Base-by-base conservation (phyloP, 2,888 invertebrate species). In the Amphipyra tragopoginis region DNA sequence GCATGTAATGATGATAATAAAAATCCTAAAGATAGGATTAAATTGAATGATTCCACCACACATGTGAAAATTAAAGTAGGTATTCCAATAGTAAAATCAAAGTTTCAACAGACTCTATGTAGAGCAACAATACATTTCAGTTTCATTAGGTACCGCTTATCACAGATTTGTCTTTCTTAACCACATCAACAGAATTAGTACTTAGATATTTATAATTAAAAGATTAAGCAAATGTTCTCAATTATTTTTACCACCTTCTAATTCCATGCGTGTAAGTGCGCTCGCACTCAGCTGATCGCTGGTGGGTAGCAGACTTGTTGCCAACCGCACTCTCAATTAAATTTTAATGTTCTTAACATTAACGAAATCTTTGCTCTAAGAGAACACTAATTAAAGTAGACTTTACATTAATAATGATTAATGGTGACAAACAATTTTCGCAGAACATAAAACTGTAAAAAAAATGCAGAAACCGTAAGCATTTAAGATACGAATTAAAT, bases 391-490 rank as follows among this genome's bases (percentile, higher is more conserved):
- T 40, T 42, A 29, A 21, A 42, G 53, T 42, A 14, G 15, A 57
- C 57, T 50, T n/a, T 47, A 52, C n/a, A 40, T 33, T 36, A 54
- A 14, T 26, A 21, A 2, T 10, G 29, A 39, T 10, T 21, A 42
- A 57, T 43, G 21, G 34, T 53, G 26, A 34, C 10, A 49, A 65
- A 43, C 13, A 21, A 21, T 21, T 21, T 2, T 2, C 21, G 1
- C 21, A 21, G 21, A 21, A 21, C 15, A 36, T 36, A 58, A 54
- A 60, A 52, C n/a, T 60, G 26, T 44, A 26, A 11, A 47, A 57
- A n/a, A 75, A 77, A 71, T 80, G 75, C 75, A 79, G 72, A 81
- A 72, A 75, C 68, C 66, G 66, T 72, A 80, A 64, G 57, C 65
- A 65, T 52, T 54, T 62, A 65, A 65, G 60, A 57, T 69, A 64